Evolutionary conservation across 2,113 vertebrate genomes (phyloP), one percentile per base, ranked within the genome.

Genomic region (Sciurus niger): DNA sequence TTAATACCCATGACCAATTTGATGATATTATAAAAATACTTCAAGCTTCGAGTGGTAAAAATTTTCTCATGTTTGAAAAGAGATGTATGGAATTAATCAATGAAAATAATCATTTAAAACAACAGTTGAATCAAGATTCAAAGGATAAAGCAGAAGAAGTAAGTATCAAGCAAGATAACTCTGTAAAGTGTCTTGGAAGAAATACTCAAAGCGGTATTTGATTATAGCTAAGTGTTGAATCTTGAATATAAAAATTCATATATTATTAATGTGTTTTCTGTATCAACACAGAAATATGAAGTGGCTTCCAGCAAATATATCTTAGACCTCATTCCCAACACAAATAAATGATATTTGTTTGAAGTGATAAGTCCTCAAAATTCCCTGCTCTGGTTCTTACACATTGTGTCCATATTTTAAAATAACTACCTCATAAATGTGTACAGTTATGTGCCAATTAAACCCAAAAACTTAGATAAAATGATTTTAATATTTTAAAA

Each of bases 121-220:
- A 99, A 48, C 99, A 99, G 95, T 91, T 99, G 53, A 3, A 98
- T 98, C 99, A 99, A 93, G 98, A 99, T 18, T 99, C 99, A 97
- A 99, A 99, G 74, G 99, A 99, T 90, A 99, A 99, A 98, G 98
- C 90, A 28, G 99, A 99, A 13, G 99, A 99, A 99, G 99, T 99
- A 98, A 95, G 96, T 97, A 78, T 1, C 18, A 14, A 40, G 46
- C 88, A 92, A 55, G 70, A 34, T 34, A 82, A 77, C 14, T 55
- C 72, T 60, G 83, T 90, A 80, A 37, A 73, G 37, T 83, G 94
- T 34, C 40, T 40, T 40, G 40, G 40, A 40, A 40, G 58, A 30
- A 63, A 93, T 72, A 68, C 77, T 89, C 37, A 77, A 9, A 95
- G 63, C 48, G n/a, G 40, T 91, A 43, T 40, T 68, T 83, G n/a